Percentiles rank a stretch among this genome's conserved stretches.
Conservation (phyloP, 2,797 vertebrate genomes). For the Mormyrops boulengeri region DNA sequence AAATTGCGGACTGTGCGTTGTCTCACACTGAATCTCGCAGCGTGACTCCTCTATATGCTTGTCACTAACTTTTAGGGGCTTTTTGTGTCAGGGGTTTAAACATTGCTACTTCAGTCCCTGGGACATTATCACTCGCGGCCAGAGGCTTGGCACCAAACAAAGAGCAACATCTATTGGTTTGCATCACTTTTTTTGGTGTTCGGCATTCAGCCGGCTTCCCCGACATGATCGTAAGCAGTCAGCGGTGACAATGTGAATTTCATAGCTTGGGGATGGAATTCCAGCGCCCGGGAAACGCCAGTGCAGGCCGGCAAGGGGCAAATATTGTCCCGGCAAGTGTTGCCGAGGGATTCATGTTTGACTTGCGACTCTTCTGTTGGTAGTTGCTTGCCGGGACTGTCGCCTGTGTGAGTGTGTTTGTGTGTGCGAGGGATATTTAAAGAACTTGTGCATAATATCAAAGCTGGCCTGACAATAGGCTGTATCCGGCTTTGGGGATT, state of each 20-base stretch:
- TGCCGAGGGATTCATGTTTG: background rate
- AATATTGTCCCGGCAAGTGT: constrained; percentile 48
- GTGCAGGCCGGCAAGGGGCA: constrained; percentile 51
- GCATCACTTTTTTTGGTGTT: constrained; percentile 57
- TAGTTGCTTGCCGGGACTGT: background rate
- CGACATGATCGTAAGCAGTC: constrained; percentile 54
- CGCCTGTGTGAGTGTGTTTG: background rate
- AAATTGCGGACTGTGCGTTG: constrained; percentile 20
- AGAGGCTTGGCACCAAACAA: constrained; percentile 61
- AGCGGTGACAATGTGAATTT: constrained; percentile 59
- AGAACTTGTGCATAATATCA: background rate
- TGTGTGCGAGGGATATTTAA: constrained; percentile 5
- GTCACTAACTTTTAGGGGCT: constrained; percentile 60
- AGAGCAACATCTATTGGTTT: constrained; percentile 63
- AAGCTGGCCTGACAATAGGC: background rate
- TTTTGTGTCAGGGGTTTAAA: constrained; percentile 57
- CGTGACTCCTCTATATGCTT: constrained; percentile 58
- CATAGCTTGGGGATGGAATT: constrained; percentile 57
- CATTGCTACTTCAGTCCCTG: constrained; percentile 60
- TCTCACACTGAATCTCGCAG: constrained; percentile 39
- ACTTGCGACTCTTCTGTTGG: background rate
- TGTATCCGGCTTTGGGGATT: background rate
- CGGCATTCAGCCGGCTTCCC: constrained; percentile 55
- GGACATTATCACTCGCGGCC: constrained; percentile 63
- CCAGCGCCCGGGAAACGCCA: constrained; percentile 61